A percentile compares a stretch with the other conserved stretches of the same genome.
These are phyloP conservation scores for Phrixothrix hirtus DNA, from an alignment of 2,888 invertebrate species.

Conservation along the genomic window DNA sequence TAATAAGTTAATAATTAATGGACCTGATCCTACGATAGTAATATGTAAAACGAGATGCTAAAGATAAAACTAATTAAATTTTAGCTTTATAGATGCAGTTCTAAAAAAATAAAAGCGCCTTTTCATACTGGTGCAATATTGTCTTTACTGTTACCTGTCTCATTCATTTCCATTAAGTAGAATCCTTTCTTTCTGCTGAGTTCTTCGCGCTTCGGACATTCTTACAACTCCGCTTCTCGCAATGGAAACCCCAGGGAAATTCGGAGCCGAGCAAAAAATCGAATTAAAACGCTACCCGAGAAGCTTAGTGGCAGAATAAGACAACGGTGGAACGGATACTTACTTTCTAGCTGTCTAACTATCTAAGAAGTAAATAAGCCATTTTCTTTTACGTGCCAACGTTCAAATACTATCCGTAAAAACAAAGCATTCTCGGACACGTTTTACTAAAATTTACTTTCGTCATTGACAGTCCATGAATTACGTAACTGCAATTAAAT, in stretches of 20 bases:
- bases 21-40: no score
- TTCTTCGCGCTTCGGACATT: constrained; percentile 30
- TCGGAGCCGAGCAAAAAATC: constrained; percentile 38
- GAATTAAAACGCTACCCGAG: constrained; percentile 38
- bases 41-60: constrained; percentile 7
- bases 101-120: neutral
- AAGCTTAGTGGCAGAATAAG: constrained; percentile 32
- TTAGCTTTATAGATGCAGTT: no score
- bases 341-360: constrained; percentile 29
- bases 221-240: constrained; percentile 27
- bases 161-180: constrained; percentile 34
- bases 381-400: constrained; percentile 25
- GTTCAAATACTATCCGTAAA: constrained; percentile 5
- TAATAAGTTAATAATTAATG: no score
- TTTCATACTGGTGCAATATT: constrained; percentile 15
- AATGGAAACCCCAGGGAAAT: constrained; percentile 38
- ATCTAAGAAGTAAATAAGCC: constrained; percentile 30
- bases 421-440: neutral
- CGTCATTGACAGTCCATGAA: no score
- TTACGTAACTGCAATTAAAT: no score
- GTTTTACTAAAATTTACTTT: neutral
- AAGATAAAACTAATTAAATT: no score
- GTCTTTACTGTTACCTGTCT: constrained; percentile 29
- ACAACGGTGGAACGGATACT: constrained; percentile 29
- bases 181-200: constrained; percentile 31